These are phyloP conservation scores for Ctenomys sociabilis DNA, from an alignment of 2,113 vertebrate species.

Conservation along the genomic window DNA sequence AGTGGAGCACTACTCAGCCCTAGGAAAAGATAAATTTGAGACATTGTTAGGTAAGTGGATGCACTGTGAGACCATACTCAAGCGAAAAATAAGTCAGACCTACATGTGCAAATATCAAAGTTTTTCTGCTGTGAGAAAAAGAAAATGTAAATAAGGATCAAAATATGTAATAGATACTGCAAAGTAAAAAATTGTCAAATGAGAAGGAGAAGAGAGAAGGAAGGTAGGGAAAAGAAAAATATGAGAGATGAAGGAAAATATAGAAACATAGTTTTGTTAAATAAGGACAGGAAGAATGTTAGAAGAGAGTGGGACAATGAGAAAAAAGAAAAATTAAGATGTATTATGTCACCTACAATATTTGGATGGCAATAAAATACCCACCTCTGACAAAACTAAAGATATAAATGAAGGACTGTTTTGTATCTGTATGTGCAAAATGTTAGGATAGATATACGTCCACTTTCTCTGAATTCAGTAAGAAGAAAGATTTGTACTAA, in stretches of 20 bases:
- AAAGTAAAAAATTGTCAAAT: not conserved
- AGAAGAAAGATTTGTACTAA: too few relatives aligned
- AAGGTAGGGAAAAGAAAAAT: not conserved
- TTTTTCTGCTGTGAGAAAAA: not conserved
- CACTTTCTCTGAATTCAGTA: too few relatives aligned
- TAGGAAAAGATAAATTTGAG: not conserved
- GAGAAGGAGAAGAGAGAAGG: not conserved
- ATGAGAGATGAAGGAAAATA: not conserved
- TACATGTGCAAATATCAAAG: not conserved
- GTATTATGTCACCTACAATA: too few relatives aligned
- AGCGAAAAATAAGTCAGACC: not conserved
- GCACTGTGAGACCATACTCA: not conserved
- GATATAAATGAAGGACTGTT: too few relatives aligned
- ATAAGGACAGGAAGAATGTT: not conserved
- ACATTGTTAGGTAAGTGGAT: not conserved
- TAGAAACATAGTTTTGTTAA: not conserved
- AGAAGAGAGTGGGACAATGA: not conserved
- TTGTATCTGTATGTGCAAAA: too few relatives aligned
- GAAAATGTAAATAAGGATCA: not conserved
- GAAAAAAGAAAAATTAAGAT: not conserved
- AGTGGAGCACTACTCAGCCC: not conserved
- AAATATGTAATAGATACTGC: not conserved
- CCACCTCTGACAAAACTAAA: too few relatives aligned
- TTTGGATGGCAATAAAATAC: too few relatives aligned
- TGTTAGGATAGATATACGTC: too few relatives aligned